phyloP scores from a whole-genome alignment of 2,797 vertebrate species.

The Nannoperca australis region DNA sequence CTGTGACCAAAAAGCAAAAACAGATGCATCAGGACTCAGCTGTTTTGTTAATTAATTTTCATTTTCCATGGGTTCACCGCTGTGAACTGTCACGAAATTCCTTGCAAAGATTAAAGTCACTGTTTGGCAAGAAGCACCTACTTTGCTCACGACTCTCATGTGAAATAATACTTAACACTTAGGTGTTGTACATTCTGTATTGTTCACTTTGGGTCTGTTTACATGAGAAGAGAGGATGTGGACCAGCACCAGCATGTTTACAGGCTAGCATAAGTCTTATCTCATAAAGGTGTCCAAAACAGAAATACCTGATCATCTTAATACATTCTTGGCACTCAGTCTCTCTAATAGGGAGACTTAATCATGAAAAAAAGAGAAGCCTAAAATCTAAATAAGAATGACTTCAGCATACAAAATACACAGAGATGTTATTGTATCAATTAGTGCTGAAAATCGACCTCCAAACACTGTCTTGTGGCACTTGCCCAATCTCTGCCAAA shows the following conservation, averaged over 20 bases:
- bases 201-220: neutral
- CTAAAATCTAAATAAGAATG: neutral
- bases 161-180: neutral
- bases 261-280: neutral
- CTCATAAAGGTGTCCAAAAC: constrained; percentile 3
- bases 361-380: neutral
- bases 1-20: too few relatives aligned
- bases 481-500: neutral
- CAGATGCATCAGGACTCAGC: too few relatives aligned
- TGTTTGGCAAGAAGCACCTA: too few relatives aligned
- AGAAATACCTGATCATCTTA: neutral
- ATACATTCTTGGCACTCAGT: neutral
- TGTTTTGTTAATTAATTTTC: too few relatives aligned
- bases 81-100: too few relatives aligned
- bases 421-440: neutral
- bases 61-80: too few relatives aligned
- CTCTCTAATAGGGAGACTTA: neutral
- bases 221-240: neutral
- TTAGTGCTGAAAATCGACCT: neutral
- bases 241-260: neutral
- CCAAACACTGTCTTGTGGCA: neutral
- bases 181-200: too few relatives aligned
- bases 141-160: neutral
- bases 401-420: neutral
- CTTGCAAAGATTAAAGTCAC: too few relatives aligned